Evolutionary conservation across 2,113 vertebrate genomes (phyloP), one percentile per base, ranked within the genome.

Genomic region (Chamaea fasciata): DNA sequence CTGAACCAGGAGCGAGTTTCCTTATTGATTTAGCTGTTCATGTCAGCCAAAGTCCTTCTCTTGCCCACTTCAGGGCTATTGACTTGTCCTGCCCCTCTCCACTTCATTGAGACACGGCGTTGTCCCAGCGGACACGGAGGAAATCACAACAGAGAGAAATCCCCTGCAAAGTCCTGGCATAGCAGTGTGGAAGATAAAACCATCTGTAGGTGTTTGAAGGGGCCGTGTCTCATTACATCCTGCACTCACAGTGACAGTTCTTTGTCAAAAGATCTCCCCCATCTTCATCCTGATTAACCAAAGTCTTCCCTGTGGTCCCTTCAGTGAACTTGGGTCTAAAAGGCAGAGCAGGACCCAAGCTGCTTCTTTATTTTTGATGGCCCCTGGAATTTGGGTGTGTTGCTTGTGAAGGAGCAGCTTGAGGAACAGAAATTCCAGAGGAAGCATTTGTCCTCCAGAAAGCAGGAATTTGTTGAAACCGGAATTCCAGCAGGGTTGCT

Each of bases 11-110:
- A 83, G 33, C 28, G 62, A 79, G 53, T 39, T 50, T 71, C 23
- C 47, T 62, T 96, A 16, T 89, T 93, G 92, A 82, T 79, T 94
- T 92, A 95, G 88, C 83, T 90, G 85, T 49, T 92, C 44, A 22
- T 75, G 64, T 35, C 88, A 92, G 68, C 83, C 88, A 60, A 65
- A 79, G 80, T 76, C 76, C 83, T 92, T 89, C 69, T 57, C 22
- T 75, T 33, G 3, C 37, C 62, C 57, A 35, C 73, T 93, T 75
- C 30, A 92, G 60, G n/a, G 3, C n/a, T 95, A 13, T 94, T 90
- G 63, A 30, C 69, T 86, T 13, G 57, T 91, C 76, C 76, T 90
- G 53, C 83, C 60, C 60, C 46, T 75, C 88, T 63, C 53, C 68
- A 35, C 68, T 64, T 49, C 33, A 23, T 39, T 11, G 8, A 53